phyloP scores from a whole-genome alignment of 92 coral and sea anemone species.

The Palythoa heliodiscus region DNA sequence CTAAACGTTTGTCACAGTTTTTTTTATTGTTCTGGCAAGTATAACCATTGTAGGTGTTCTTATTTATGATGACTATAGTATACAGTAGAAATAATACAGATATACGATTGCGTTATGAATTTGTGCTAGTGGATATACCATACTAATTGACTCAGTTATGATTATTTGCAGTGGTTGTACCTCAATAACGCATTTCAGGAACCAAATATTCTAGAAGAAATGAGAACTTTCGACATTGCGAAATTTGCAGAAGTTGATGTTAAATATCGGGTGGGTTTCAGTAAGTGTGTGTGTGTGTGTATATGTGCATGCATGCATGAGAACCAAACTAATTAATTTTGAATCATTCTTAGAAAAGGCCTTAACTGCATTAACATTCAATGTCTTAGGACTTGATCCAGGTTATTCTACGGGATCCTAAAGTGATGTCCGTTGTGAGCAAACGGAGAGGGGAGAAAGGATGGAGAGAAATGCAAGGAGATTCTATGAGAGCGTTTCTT shows the following conservation, averaged over 20 bases:
- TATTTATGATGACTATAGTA: too few species aligned
- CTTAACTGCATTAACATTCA: not conserved
- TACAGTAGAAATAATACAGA: too few species aligned
- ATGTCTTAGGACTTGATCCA: slow-evolving; percentile 70
- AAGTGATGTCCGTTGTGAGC: slow-evolving; percentile 76
- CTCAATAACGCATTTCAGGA: slow-evolving; percentile 86
- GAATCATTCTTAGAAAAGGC: not conserved
- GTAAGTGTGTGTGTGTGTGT: not conserved
- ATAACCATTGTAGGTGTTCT: too few species aligned
- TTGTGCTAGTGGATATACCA: not conserved
- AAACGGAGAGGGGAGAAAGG: slow-evolving; percentile 92
- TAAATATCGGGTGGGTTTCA: slow-evolving; percentile 74
- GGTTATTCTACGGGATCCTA: slow-evolving; percentile 75
- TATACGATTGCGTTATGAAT: too few species aligned
- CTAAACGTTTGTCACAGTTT: too few species aligned
- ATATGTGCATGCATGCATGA: too few species aligned
- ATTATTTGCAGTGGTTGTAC: slow-evolving; percentile 82
- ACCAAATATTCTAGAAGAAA: slow-evolving; percentile 56
- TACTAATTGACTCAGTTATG: not conserved
- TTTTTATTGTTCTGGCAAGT: too few species aligned
- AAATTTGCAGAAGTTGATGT: slow-evolving; percentile 69
- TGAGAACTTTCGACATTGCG: slow-evolving; percentile 48
- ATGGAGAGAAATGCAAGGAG: slow-evolving; percentile 96
- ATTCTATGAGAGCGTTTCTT: slow-evolving; percentile 63
- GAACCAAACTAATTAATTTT: too few species aligned